phyloP scores from a whole-genome alignment of 2,797 vertebrate genomes.

The Passerculus sandwichensis region DNA sequence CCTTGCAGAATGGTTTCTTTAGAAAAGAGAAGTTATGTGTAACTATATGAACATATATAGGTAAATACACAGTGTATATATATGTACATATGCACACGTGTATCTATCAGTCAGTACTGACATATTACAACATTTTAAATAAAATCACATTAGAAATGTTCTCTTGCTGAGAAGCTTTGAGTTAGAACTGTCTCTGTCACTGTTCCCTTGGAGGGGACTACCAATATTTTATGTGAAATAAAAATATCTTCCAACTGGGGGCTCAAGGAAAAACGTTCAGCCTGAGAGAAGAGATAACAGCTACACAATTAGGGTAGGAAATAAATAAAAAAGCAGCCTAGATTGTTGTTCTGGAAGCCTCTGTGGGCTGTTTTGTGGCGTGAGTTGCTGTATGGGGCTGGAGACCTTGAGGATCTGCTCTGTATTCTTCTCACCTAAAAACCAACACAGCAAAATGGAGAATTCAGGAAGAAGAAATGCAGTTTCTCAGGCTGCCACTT shows the following conservation, averaged over 20 bases:
- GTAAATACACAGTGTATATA: too few species aligned
- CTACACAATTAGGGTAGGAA: neutral
- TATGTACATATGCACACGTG: fast-evolving
- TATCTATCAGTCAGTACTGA: neutral
- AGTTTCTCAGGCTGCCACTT: constrained; percentile 49
- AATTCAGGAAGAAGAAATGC: constrained; percentile 41
- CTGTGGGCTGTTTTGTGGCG: constrained; percentile 25
- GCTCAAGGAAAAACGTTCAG: neutral
- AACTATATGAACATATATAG: neutral
- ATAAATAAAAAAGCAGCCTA: neutral
- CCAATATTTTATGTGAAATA: neutral
- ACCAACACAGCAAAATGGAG: constrained; percentile 16
- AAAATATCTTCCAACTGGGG: neutral
- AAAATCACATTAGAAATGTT: neutral
- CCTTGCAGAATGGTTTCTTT: neutral
- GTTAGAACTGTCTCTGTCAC: neutral
- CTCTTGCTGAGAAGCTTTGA: neutral
- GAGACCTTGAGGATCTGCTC: constrained; percentile 28
- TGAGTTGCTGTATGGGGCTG: neutral
- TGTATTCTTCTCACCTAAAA: constrained; percentile 50
- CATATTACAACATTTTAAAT: neutral
- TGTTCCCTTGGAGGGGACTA: neutral
- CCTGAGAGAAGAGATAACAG: neutral
- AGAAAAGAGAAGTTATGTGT: neutral
- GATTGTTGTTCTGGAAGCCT: neutral